These are phyloP conservation scores for Xyliphius kryptos DNA, from an alignment of 2,113 vertebrate genomes.

Conservation along the genomic window DNA sequence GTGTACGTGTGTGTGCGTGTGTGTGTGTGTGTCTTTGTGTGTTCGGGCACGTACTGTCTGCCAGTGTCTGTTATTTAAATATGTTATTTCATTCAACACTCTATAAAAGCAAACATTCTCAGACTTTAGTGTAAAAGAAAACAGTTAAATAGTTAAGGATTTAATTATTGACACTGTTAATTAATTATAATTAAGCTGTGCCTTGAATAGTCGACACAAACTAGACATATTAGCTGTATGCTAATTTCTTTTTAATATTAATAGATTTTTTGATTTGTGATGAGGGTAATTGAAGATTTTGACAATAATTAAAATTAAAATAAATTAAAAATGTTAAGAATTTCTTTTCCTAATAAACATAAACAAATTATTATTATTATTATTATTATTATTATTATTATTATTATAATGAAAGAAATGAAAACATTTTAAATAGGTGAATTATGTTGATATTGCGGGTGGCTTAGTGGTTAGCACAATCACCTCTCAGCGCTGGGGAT, in stretches of 20 bases:
- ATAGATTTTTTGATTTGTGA: no score
- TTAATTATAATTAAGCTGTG: not conserved
- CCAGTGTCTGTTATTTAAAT: not conserved
- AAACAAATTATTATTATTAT: no score
- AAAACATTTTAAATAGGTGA: no score
- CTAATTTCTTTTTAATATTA: not conserved
- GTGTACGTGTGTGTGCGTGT: constrained; percentile 1
- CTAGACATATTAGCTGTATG: not conserved
- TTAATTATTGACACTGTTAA: no score
- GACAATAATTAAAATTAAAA: not conserved
- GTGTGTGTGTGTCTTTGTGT: constrained; percentile 31
- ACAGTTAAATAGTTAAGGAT: no score
- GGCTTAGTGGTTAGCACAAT: no score
- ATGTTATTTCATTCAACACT: not conserved
- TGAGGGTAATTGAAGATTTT: not conserved
- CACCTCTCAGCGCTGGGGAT: no score
- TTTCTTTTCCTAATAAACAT: no score
- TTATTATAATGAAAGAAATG: no score
- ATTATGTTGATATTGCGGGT: no score
- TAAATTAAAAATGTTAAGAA: not conserved
- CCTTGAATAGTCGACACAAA: not conserved
- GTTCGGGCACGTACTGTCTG: not conserved
- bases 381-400: no score
- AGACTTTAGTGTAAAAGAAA: no score
- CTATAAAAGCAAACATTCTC: not conserved